Percentiles rank a stretch among this genome's conserved stretches.
Conservation (phyloP, 2,888 invertebrate species). For the Athripsodes cinereus region DNA sequence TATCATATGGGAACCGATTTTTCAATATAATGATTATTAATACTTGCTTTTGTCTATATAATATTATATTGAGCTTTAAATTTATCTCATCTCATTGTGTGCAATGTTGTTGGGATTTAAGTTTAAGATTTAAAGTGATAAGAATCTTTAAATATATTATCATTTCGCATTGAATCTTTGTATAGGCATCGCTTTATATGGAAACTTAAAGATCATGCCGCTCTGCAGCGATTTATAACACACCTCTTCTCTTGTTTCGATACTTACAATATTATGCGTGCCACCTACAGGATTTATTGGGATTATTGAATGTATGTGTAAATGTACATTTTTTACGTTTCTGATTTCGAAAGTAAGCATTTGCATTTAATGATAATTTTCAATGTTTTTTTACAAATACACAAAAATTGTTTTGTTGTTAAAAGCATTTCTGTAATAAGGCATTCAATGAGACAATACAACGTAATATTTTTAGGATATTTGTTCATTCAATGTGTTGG, state of each 20-base stretch:
- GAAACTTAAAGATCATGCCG: not conserved
- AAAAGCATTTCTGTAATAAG: too few species aligned
- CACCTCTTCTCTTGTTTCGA: not conserved
- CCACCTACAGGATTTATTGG: not conserved
- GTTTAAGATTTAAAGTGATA: not conserved
- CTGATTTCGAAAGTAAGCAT: too few species aligned
- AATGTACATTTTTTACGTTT: too few species aligned
- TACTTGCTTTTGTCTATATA: not conserved
- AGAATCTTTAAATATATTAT: not conserved
- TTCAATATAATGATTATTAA: not conserved
- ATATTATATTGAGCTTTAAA: not conserved
- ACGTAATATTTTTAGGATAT: too few species aligned
- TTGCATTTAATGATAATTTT: too few species aligned
- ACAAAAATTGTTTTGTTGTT: too few species aligned
- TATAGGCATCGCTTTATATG: not conserved
- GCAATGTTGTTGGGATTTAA: not conserved
- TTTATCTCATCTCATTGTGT: not conserved
- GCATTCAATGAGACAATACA: too few species aligned
- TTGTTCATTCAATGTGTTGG: too few species aligned
- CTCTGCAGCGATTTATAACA: not conserved
- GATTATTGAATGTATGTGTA: too few species aligned
- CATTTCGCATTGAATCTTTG: not conserved
- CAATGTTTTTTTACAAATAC: too few species aligned
- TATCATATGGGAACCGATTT: not conserved
- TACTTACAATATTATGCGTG: not conserved